Base-by-base conservation (phyloP, 1,140 invertebrate species). In the Achroia grisella region DNA sequence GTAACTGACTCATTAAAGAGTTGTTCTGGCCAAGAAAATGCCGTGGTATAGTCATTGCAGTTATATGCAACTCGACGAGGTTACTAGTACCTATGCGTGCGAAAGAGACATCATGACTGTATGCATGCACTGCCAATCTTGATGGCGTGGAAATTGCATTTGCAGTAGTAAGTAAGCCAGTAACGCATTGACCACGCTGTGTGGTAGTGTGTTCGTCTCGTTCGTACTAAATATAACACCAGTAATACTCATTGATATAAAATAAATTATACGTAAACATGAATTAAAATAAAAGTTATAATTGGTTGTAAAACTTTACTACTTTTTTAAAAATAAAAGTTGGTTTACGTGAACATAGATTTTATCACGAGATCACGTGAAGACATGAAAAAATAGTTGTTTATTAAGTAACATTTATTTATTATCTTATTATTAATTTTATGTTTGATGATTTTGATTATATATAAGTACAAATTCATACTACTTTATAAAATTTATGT, bases 51-150 rank as follows among this genome's bases (percentile, higher is more conserved):
- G 63, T 64, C 44, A 46, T 46, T 71, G 68, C 71, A 71, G 63
- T 64, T 43, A 46, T 46, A 71, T 80, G 73, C 76, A 77, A 31
- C 72, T 71, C 23, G 54, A 71, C 29, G 57, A 50, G 57, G 44
- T 30, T 62, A 64, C 51, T 35, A 37, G 48, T 33, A 31, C 13
- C 40, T 33, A 42, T 40, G 48, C 52, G 74, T 63, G 69, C 41
- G 43, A 76, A 54, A 72, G 60, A 56, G 74, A 78, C 48, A 55
- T 46, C 31, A 1, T 41, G 48, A 53, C 34, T 31, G 37, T 52
- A 46, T 48, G 56, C 48, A 56, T 61, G 58, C 71, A 56, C 65
- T 54, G 56, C 44, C 27, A 49, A 39, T 48, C 47, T 52, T 47
- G 43, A 52, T 64, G 56, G 52, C 55, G 60, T 61, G 39, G 45